Evolutionary conservation across 2,888 invertebrate genomes (phyloP).

Genomic region (Autographa pulchrina): DNA sequence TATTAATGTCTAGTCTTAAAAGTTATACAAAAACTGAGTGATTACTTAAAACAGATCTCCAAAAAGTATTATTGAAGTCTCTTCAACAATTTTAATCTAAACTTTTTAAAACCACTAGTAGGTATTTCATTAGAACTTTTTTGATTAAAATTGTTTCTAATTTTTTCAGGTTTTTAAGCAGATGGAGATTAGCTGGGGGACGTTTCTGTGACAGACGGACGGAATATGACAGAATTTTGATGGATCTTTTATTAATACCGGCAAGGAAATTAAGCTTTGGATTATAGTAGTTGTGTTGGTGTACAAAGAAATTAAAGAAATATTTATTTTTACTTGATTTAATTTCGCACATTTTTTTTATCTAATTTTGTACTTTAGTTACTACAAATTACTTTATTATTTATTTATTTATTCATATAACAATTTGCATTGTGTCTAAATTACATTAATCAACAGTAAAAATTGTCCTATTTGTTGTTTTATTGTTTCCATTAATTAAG

Average conservation of each 20-base stretch:
- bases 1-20: not conserved
- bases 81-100: slow-evolving; percentile 3
- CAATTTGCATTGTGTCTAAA: no score
- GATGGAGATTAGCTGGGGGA: not conserved
- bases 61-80: not conserved
- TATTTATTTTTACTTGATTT: no score
- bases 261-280: not conserved
- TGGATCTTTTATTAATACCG: not conserved
- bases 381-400: no score
- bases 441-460: no score
- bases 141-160: slow-evolving; percentile 8
- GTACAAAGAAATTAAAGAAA: no score
- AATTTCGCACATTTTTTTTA: no score
- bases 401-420: no score
- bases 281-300: not conserved
- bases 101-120: slow-evolving; percentile 1
- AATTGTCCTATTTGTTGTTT: no score
- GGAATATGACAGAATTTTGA: not conserved
- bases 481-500: no score
- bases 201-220: not conserved
- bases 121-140: slow-evolving; percentile 3
- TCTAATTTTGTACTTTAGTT: no score
- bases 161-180: slow-evolving; percentile 3
- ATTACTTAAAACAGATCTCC: not conserved
- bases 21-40: not conserved